Base-by-base conservation (phyloP, 2,797 vertebrate species). In the Pseudochaenichthys georgianus region DNA sequence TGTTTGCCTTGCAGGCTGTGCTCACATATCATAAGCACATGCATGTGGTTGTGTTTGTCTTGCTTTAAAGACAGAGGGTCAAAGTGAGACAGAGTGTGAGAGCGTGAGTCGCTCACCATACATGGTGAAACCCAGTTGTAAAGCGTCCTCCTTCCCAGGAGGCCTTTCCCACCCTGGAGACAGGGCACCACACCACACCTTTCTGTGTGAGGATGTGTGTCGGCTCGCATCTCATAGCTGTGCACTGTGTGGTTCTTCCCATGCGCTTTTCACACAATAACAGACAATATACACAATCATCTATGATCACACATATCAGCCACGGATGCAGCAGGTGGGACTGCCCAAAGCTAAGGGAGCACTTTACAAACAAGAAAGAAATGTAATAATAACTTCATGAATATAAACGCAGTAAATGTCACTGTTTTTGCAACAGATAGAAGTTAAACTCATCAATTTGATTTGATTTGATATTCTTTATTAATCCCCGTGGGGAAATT, bases 61-160 rank as follows among this genome's bases (percentile, higher is more conserved):
- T 15, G 9, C 57, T 71, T 65, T 82, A n/a, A 42, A 70, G 67
- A 68, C 42, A 81, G 23, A 6, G 45, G 12, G 60, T 70, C 48
- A 78, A 45, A 70, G 52, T 19, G 47, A 47, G 45, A 51, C 43
- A 11, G 69, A 66, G 43, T 4, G 43, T 5, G 42, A 3, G 17
- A 72, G 55, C 78, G 53, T 12, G 62, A 82, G 64, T 74, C 57
- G 73, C 13, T 90, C 82, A 81, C 91, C 90, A 87, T 87, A 90
- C 64, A 91, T 81, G 89, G 90, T 50, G 34, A 91, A 85, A 86
- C 59, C 68, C 13, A 15, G 4, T 77, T 82, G 80, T 80, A 63
- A 23, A 28, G 77, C 59, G 61, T 66, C 73, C 70, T 74, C 69
- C 76, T 19, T 63, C 71, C 82, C 72, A 82, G 55, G 47, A 81